Evolutionary conservation across 2,888 invertebrate species (phyloP).

Genomic region (Argyresthia goedartella): DNA sequence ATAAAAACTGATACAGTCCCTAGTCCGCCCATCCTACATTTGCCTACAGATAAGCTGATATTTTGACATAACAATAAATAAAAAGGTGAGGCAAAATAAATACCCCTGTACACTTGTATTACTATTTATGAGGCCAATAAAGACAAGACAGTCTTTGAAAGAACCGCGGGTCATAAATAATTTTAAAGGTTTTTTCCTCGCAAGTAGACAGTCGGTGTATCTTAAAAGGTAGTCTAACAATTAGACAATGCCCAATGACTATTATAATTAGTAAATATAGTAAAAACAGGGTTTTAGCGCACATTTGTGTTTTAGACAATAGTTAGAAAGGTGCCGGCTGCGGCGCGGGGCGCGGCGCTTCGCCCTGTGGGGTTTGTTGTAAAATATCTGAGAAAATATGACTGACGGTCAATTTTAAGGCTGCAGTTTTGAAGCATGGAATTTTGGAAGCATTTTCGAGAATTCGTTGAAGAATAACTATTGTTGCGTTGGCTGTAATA

Average conservation of each 20-base stretch:
- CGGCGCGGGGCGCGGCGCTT: too few species aligned
- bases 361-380: slow-evolving; percentile 5
- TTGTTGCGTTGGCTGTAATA: too few species aligned
- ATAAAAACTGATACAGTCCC: slow-evolving; percentile 1
- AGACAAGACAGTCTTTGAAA: slow-evolving; percentile 53
- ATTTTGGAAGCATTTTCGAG: too few species aligned
- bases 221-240: not conserved
- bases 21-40: not conserved
- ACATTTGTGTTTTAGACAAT: not conserved
- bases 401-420: not conserved
- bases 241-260: slow-evolving; percentile 54
- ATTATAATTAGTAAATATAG: slow-evolving; percentile 55
- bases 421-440: too few species aligned
- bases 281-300: slow-evolving; percentile 29
- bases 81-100: slow-evolving; percentile 60
- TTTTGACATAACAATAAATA: slow-evolving; percentile 46
- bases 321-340: not conserved
- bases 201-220: not conserved
- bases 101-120: slow-evolving; percentile 49
- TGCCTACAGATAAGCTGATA: slow-evolving; percentile 1
- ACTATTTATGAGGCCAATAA: slow-evolving; percentile 67
- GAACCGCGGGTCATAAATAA: slow-evolving; percentile 63
- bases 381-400: slow-evolving; percentile 14
- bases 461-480: too few species aligned
- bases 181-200: slow-evolving; percentile 21